Conservation (phyloP, 2,797 vertebrate genomes). For the Sphenopsis melanotis region DNA sequence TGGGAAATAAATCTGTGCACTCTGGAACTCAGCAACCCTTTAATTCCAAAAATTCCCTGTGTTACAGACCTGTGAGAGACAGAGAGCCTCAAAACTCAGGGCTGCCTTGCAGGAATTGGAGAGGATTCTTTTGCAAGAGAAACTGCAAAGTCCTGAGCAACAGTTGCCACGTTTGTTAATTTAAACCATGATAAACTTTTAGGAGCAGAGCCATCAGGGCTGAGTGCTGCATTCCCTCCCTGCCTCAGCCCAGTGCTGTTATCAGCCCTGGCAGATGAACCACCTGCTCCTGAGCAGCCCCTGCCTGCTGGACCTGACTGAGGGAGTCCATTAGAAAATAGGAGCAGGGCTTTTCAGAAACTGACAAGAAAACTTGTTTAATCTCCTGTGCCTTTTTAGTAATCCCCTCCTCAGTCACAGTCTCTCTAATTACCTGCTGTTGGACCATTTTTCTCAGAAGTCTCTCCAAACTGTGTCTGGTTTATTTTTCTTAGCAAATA, state of each 20-base stretch:
- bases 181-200: neutral
- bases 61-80: neutral
- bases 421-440: conserved; percentile 54
- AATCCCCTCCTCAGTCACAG: conserved; percentile 31
- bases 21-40: neutral
- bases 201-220: neutral
- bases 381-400: conserved; percentile 20
- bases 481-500: conserved; percentile 24
- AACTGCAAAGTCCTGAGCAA: neutral
- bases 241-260: neutral
- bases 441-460: conserved; percentile 30
- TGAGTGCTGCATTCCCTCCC: neutral
- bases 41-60: neutral
- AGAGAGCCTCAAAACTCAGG: neutral
- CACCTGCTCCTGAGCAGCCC: neutral
- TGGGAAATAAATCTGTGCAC: neutral
- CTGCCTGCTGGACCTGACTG: neutral
- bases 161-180: neutral
- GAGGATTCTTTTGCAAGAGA: neutral
- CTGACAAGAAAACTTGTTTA: conserved; percentile 20
- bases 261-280: neutral
- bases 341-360: conserved; percentile 7
- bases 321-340: neutral
- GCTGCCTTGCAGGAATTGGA: neutral
- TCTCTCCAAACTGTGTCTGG: conserved; percentile 7